Percentiles rank a stretch among this genome's conserved stretches.
phyloP scores from a whole-genome alignment of 2,113 vertebrate species.

The Chionomys nivalis region DNA sequence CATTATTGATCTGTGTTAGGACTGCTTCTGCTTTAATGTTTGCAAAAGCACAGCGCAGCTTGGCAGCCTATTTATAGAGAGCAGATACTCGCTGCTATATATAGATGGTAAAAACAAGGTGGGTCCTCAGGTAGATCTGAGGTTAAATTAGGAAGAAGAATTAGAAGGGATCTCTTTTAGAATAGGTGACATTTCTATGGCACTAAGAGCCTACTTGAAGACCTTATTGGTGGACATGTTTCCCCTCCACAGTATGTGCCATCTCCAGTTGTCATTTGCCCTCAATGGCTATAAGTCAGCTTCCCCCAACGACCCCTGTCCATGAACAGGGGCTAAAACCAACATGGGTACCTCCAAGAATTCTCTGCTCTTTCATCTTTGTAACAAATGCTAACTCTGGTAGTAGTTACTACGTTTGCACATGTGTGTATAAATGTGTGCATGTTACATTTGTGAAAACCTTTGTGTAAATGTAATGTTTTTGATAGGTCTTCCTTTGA shows the following conservation, averaged over 20 bases:
- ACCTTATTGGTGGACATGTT: neutral
- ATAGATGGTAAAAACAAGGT: constrained; percentile 54
- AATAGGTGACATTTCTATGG: neutral
- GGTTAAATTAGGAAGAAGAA: constrained; percentile 30
- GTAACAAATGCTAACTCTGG: neutral
- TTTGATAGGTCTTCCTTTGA: constrained; percentile 6
- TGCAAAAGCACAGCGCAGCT: constrained; percentile 62
- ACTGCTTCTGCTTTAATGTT: constrained; percentile 74
- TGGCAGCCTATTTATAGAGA: constrained; percentile 67
- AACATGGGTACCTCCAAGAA: neutral
- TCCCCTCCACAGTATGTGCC: neutral
- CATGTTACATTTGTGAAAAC: neutral
- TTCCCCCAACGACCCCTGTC: neutral
- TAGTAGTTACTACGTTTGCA: neutral
- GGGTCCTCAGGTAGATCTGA: constrained; percentile 43
- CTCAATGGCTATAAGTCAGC: neutral
- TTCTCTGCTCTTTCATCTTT: neutral
- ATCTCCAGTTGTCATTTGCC: neutral
- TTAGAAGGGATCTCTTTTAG: constrained; percentile 8
- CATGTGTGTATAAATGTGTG: neutral
- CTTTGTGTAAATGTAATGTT: neutral
- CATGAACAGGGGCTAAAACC: neutral
- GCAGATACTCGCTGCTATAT: constrained; percentile 46
- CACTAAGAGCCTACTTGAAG: neutral
- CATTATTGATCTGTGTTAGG: constrained; percentile 74